Conservation (phyloP, 2,113 vertebrate species). For the Heloderma charlesbogerti region DNA sequence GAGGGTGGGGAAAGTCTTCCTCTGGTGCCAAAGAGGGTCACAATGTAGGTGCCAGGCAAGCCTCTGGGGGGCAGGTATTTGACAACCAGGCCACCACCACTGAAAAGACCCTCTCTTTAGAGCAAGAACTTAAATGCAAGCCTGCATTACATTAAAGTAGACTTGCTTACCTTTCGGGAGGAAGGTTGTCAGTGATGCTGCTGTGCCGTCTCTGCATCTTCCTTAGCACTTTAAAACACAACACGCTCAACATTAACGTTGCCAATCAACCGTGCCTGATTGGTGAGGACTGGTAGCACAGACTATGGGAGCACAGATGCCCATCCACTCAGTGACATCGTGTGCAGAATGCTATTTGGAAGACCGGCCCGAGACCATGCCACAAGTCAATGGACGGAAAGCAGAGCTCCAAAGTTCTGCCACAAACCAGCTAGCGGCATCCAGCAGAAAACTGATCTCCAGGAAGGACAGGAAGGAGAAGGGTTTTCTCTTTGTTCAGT, state of each 20-base stretch:
- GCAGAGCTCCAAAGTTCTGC: background rate
- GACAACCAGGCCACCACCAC: too few relatives aligned
- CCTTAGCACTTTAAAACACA: slow-evolving; percentile 86
- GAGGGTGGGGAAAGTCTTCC: too few relatives aligned
- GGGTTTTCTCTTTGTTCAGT: background rate
- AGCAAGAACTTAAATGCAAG: too few relatives aligned
- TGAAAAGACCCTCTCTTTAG: too few relatives aligned
- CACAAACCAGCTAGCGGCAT: background rate
- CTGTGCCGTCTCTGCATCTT: slow-evolving; percentile 99
- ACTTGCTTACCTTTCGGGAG: slow-evolving; percentile 92
- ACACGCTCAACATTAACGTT: slow-evolving; percentile 71
- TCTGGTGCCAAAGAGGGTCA: too few relatives aligned
- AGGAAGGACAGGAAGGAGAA: background rate
- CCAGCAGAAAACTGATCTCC: background rate
- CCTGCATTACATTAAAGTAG: too few relatives aligned
- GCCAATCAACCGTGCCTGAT: slow-evolving; percentile 17
- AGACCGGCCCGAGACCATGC: background rate
- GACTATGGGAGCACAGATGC: background rate
- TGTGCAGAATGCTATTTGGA: background rate
- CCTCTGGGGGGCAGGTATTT: too few relatives aligned
- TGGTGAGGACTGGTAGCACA: background rate
- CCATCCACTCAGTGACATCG: slow-evolving; percentile 47
- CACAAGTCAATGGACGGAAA: accelerated
- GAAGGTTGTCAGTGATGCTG: slow-evolving; percentile 94
- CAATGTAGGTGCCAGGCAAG: too few relatives aligned